These are phyloP conservation scores for Fulica atra DNA, from an alignment of 2,113 vertebrate genomes.

Conservation along the genomic window DNA sequence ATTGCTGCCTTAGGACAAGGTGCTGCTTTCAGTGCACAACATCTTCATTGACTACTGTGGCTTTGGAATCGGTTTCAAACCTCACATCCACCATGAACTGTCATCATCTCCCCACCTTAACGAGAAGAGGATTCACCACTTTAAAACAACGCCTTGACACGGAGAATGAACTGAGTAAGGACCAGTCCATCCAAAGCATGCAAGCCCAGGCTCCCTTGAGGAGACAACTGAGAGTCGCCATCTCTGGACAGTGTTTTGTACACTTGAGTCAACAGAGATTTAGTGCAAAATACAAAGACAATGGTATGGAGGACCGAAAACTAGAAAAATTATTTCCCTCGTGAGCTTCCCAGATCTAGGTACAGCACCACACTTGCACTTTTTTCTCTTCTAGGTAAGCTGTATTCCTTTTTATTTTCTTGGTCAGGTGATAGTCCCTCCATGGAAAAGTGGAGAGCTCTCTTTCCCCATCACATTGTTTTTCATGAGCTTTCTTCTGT, in stretches of 20 bases:
- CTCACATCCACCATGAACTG: conserved; percentile 10
- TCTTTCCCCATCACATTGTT: background rate
- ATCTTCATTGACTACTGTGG: conserved; percentile 16
- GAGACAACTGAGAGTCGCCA: background rate
- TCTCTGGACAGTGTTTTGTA: background rate
- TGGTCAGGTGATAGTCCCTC: background rate
- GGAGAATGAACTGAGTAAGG: background rate
- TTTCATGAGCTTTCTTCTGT: background rate
- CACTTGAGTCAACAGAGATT: background rate
- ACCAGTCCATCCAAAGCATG: background rate
- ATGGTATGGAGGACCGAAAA: background rate
- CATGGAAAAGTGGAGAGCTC: background rate
- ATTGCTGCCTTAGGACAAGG: conserved; percentile 65
- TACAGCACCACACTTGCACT: background rate
- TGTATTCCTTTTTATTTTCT: background rate
- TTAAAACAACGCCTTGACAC: background rate
- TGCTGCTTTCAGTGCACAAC: background rate
- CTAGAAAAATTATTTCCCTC: background rate
- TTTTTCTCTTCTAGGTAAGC: background rate
- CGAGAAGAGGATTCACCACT: background rate
- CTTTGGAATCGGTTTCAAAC: conserved; percentile 46
- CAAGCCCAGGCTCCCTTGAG: background rate
- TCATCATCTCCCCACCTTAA: background rate
- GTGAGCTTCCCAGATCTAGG: background rate
- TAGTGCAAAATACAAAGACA: background rate